phyloP scores from a whole-genome alignment of 1,140 invertebrate genomes.

The Platyura marginata region DNA sequence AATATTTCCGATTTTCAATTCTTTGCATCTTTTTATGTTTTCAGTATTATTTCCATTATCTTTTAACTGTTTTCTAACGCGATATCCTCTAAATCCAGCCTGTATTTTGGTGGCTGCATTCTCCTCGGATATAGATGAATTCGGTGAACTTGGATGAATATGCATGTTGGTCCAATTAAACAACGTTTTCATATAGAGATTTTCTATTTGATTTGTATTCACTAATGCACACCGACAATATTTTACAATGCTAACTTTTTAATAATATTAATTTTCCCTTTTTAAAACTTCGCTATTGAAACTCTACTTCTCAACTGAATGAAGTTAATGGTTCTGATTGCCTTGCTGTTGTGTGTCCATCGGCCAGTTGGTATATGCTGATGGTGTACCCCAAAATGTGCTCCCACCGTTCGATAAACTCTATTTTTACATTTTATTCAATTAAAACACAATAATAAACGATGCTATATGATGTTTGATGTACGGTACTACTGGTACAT shows the following conservation, averaged over 20 bases:
- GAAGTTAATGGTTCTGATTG: too few relatives aligned
- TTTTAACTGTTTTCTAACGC: slow-evolving; percentile 41
- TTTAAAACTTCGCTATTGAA: too few relatives aligned
- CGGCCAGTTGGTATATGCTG: too few relatives aligned
- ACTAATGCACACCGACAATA: neutral
- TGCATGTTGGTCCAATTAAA: slow-evolving; percentile 18
- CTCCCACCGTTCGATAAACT: too few relatives aligned
- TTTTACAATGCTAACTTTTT: neutral
- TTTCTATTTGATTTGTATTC: neutral
- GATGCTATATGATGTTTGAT: too few relatives aligned
- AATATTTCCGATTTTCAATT: neutral
- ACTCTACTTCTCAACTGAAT: too few relatives aligned
- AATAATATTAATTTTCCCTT: too few relatives aligned
- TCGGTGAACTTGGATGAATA: slow-evolving; percentile 20
- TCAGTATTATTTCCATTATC: slow-evolving; percentile 7
- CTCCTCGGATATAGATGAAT: slow-evolving; percentile 17
- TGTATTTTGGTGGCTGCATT: slow-evolving; percentile 55
- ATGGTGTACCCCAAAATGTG: too few relatives aligned
- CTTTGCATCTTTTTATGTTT: neutral
- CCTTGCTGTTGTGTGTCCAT: neutral
- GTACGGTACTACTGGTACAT: too few relatives aligned
- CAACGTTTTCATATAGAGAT: too few relatives aligned
- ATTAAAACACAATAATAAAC: neutral
- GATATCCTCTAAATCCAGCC: slow-evolving; percentile 49
- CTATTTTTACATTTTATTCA: neutral